Percentiles rank a stretch among this genome's conserved stretches.
Conservation (phyloP, 2,113 vertebrate genomes). For the Ciconia maguari region DNA sequence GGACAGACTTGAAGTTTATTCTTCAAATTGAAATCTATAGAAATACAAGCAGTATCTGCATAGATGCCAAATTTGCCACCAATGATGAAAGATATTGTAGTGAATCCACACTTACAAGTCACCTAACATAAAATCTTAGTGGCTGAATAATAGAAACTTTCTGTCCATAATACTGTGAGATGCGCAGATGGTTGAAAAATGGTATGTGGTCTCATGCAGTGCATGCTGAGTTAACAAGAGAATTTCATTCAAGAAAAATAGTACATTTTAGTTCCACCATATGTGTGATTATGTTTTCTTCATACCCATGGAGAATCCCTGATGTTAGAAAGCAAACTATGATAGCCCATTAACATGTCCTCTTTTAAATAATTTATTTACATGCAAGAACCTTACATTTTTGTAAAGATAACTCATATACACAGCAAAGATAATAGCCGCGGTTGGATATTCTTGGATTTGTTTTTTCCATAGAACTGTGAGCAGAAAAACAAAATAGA, state of each 20-base stretch:
- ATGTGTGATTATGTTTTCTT: slow-evolving; percentile 66
- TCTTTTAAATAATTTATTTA: slow-evolving; percentile 10
- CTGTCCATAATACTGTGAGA: slow-evolving; percentile 33
- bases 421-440: neutral
- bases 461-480: neutral
- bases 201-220: slow-evolving; percentile 41
- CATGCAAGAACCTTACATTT: neutral
- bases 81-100: neutral
- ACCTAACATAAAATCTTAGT: slow-evolving; percentile 32
- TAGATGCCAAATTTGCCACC: neutral
- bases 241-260: slow-evolving; percentile 58
- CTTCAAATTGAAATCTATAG: neutral
- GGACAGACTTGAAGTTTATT: neutral
- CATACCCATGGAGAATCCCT: slow-evolving; percentile 45
- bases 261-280: slow-evolving; percentile 53
- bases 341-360: slow-evolving; percentile 16
- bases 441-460: neutral
- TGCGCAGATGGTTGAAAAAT: slow-evolving; percentile 65
- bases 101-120: neutral
- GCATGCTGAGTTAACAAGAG: slow-evolving; percentile 73
- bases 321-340: slow-evolving; percentile 43
- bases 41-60: neutral
- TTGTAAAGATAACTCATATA: neutral
- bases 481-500: neutral
- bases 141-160: slow-evolving; percentile 25